Evolutionary conservation across 2,888 invertebrate genomes (phyloP).

Genomic region (Cosmia pyralina): DNA sequence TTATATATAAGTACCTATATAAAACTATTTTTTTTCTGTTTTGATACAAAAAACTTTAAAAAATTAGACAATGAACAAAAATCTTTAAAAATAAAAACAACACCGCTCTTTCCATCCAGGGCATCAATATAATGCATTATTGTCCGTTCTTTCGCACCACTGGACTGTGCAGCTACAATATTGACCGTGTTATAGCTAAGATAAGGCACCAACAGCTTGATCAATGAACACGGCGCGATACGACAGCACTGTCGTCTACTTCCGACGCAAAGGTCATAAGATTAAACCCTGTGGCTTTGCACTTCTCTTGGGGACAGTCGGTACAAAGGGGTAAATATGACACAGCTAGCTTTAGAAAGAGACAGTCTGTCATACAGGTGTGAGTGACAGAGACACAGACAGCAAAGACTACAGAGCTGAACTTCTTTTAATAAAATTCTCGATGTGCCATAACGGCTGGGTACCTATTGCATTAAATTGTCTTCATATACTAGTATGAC

Average conservation of each 20-base stretch:
- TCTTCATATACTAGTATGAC: neutral
- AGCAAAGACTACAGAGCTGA: neutral
- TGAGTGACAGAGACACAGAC: neutral
- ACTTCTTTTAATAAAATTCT: neutral
- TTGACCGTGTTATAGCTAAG: constrained; percentile 29
- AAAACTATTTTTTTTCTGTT: no score
- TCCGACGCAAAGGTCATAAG: constrained; percentile 15
- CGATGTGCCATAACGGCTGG: neutral
- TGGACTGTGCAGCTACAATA: constrained; percentile 7
- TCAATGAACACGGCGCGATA: constrained; percentile 38
- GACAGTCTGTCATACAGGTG: neutral
- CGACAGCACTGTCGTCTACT: neutral
- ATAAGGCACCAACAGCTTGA: constrained; percentile 22
- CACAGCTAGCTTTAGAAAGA: neutral
- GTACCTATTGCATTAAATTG: neutral
- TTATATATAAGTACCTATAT: no score
- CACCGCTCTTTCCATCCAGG: neutral
- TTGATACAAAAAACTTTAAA: no score
- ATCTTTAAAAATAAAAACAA: constrained; percentile 1
- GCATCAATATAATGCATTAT: neutral
- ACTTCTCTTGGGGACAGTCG: neutral
- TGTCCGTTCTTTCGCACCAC: constrained; percentile 32
- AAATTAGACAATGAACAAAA: neutral
- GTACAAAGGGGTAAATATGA: neutral
- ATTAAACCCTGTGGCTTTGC: neutral